These are phyloP conservation scores for Amphiura filiformis DNA, from an alignment of 35 echinoderm and acorn worm species.

Conservation along the genomic window DNA sequence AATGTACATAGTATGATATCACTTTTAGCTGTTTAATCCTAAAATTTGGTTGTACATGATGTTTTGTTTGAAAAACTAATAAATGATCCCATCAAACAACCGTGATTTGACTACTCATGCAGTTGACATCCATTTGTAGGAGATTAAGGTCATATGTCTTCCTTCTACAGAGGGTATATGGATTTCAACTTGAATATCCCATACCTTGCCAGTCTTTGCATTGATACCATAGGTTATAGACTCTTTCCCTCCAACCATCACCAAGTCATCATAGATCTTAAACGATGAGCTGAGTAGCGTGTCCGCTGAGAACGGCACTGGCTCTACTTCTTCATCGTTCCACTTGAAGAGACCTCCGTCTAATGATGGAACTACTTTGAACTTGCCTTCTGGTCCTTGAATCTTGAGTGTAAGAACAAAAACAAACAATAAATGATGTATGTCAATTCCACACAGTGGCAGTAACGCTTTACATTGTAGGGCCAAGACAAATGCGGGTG, in stretches of 20 bases:
- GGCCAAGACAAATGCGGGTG: not conserved
- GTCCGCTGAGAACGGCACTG: constrained; percentile 77
- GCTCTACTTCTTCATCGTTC: constrained; percentile 68
- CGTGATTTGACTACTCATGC: too few relatives aligned
- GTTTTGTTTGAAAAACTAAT: too few relatives aligned
- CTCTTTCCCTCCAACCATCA: constrained; percentile 90
- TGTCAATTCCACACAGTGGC: not conserved
- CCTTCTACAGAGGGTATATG: too few relatives aligned
- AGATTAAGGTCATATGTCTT: too few relatives aligned
- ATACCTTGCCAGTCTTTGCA: constrained; percentile 87
- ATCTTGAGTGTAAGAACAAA: constrained; percentile 9
- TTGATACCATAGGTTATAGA: constrained; percentile 87
- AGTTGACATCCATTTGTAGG: too few relatives aligned
- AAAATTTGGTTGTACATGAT: too few relatives aligned
- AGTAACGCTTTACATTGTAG: not conserved
- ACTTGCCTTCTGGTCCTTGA: constrained; percentile 45
- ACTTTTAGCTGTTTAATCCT: too few relatives aligned
- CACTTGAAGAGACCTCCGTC: constrained; percentile 84
- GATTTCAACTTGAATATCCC: too few relatives aligned
- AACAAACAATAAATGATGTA: too few relatives aligned
- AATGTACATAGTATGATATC: too few relatives aligned
- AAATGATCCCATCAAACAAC: too few relatives aligned
- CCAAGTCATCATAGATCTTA: constrained; percentile 73
- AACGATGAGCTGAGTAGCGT: constrained; percentile 83
- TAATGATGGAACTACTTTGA: constrained; percentile 78